Base-by-base conservation (phyloP, 1,140 invertebrate genomes). In the Drosophila mojavensis region DNA sequence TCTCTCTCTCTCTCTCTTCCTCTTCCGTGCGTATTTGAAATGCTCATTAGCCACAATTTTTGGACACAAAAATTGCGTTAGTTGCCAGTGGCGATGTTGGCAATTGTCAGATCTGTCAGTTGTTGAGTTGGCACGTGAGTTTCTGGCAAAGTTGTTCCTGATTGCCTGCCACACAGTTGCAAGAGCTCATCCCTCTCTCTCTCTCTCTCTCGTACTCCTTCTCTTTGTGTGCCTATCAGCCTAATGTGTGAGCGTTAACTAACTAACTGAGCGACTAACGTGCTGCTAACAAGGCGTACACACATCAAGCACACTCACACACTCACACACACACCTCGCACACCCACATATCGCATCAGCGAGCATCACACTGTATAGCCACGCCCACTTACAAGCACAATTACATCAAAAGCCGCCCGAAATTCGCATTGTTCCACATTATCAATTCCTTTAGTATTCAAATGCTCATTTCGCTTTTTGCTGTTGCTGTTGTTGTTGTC, bases 21-120 rank as follows among this genome's bases (percentile, higher is more conserved):
- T 64, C 39, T 36, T 60, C 50, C 63, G 82, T 86, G 82, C 79
- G 82, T 79, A 76, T 79, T 86, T 82, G 76, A 83, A 88, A 83
- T 86, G 83, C 80, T 86, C 83, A 86, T 86, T 86, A 86, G 83
- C 65, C 79, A 70, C 76, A 78, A 83, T 83, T 88, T 86, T 86
- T 86, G 68, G 64, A 64, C 83, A 86, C 76, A 77, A 77, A 78
- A 63, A 70, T 48, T 64, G 54, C 67, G 71, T 67, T 70, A 65
- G 86, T 79, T 88, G 83, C 76, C 69, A 77, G 63, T 77, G 83
- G 83, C 82, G 54, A 86, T 81, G 65, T 65, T 65, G 72, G 50
- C 74, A 68, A 71, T 73, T 70, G 81, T 74, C 75, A 80, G 67
- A 72, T 55, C 53, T 55, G 54, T 65, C 58, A 78, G 69, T 79